Conservation (phyloP, 2,888 invertebrate genomes). For the Orthosia gracilis region DNA sequence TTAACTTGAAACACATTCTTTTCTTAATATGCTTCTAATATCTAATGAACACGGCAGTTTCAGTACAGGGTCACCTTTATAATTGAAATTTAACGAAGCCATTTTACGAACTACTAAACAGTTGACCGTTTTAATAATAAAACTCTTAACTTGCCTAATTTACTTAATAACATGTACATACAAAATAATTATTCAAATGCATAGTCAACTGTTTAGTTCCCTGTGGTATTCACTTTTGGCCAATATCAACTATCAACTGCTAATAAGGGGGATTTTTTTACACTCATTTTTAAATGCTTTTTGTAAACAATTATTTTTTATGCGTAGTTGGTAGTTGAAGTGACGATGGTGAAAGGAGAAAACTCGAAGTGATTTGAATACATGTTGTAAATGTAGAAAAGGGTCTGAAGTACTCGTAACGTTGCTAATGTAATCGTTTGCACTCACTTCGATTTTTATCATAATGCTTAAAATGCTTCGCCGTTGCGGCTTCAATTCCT, state of each 20-base stretch:
- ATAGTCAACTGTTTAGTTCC: conserved; percentile 82
- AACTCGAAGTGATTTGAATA: conserved; percentile 79
- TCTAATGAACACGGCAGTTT: conserved; percentile 79
- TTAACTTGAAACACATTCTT: conserved; percentile 66
- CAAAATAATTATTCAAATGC: conserved; percentile 28
- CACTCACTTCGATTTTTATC: conserved; percentile 84
- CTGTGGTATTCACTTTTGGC: conserved; percentile 80
- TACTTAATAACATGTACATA: conserved; percentile 42
- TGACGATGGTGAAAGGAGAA: conserved; percentile 85
- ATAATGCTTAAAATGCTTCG: conserved; percentile 88
- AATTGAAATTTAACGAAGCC: conserved; percentile 86
- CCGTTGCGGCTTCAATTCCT: conserved; percentile 89
- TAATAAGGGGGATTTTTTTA: conserved; percentile 84
- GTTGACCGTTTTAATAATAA: conserved; percentile 73
- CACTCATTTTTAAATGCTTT: conserved; percentile 79
- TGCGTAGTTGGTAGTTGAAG: conserved; percentile 90
- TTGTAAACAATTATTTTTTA: conserved; percentile 78
- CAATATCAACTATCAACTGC: conserved; percentile 89
- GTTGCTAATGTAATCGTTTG: conserved; percentile 51
- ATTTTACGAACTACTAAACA: conserved; percentile 82
- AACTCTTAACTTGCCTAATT: conserved; percentile 45
- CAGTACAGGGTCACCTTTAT: conserved; percentile 84
- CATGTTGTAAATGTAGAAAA: conserved; percentile 8
- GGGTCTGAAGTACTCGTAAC: background rate
- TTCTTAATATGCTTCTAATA: conserved; percentile 72